Base-by-base conservation (phyloP, 2,888 invertebrate genomes). In the Cerastoderma edule region DNA sequence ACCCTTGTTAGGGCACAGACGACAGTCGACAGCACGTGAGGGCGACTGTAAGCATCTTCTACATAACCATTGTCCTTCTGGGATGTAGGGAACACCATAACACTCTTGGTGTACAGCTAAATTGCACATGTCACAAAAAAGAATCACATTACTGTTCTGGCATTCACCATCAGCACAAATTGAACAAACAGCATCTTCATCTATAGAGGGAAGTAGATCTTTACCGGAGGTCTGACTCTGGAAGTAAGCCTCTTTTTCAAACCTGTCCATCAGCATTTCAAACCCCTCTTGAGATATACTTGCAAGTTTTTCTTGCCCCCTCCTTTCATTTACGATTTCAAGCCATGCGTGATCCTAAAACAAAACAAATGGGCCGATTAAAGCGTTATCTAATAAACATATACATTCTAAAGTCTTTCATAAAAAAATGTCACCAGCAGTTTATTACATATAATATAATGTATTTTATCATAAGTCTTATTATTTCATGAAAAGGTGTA, bases 111-210 rank as follows among this genome's bases (percentile, higher is more conserved):
- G 99, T 19, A 99, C 99, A 32, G 99, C 98, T 83, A 99, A 94
- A 93, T 99, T 99, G 93, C 99, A 99, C 98, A 99, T 98, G 94
- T 99, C 99, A 94, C 99, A 99, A 94, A 99, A 99, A 66, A 99
- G 94, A 86, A 99, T 99, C 57, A 98, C 99, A 93, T 99, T 99
- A 67, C 97, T 97, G 93, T 99, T 99, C 93, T 99, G 97, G 92
- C 99, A 99, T 92, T 99, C 99, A 1, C 99, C 99, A 89, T 99
- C 99, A 95, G 97, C 96, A 92, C 99, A 99, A 86, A 99, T 99
- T 90, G 98, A 98, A 92, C 99, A 99, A 0, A 99, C 98, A 0
- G 99, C 99, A 93, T 99, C 99, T 89, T 99, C 99, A 88, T 99
- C 99, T 6, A 91, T 97, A 0, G 97, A 96, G 0, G 96, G 96